Evolutionary conservation across 2,113 vertebrate species (phyloP).

Genomic region (Nyctereutes procyonoides): DNA sequence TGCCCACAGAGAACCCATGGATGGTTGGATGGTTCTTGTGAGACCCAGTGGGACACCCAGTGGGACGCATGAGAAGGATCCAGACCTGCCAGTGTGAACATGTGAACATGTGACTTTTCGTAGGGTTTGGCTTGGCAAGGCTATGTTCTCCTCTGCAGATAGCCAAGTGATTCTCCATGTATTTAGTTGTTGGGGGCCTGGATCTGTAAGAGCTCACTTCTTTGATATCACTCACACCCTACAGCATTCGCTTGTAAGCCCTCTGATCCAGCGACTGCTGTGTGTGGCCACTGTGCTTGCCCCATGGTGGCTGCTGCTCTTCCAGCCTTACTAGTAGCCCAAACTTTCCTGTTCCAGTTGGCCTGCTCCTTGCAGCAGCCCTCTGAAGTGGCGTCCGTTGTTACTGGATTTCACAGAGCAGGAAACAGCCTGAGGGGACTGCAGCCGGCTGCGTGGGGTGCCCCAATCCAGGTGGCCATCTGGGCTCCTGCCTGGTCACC

Average conservation of each 20-base stretch:
- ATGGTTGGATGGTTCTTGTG: too few species aligned
- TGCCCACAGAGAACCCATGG: fast-evolving
- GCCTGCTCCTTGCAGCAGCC: background rate
- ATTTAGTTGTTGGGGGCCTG: fast-evolving
- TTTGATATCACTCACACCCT: fast-evolving
- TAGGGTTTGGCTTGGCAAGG: background rate
- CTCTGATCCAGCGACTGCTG: background rate
- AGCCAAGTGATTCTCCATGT: fast-evolving
- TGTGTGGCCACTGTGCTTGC: fast-evolving
- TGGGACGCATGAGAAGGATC: background rate
- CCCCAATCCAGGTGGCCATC: fast-evolving
- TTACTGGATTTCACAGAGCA: background rate
- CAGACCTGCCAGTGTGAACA: background rate
- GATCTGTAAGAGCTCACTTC: background rate
- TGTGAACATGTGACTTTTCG: fast-evolving
- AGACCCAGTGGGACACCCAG: background rate
- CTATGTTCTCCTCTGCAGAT: fast-evolving
- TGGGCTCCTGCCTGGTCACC: background rate
- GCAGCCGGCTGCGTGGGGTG: fast-evolving
- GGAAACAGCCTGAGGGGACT: fast-evolving
- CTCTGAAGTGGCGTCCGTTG: fast-evolving
- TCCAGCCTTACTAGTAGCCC: too few species aligned
- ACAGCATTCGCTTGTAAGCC: fast-evolving
- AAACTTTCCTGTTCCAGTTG: background rate
- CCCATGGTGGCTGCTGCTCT: fast-evolving